Percentiles rank a stretch among this genome's conserved stretches.
Conservation (phyloP, 2,888 invertebrate genomes). For the Eristalis tenax region DNA sequence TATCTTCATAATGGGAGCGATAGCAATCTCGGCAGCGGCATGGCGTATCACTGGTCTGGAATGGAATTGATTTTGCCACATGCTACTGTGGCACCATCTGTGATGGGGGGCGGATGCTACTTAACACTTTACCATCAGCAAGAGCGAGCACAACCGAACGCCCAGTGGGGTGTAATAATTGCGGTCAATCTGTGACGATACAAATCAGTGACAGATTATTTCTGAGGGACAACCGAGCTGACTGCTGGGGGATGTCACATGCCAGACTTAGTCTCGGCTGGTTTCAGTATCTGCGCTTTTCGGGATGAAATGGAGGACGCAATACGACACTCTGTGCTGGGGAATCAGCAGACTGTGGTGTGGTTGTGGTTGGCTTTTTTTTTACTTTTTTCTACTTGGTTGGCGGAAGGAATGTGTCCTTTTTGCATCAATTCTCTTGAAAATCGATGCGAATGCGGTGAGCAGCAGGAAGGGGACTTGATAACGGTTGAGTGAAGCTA, state of each 20-base stretch:
- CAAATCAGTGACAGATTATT: constrained; percentile 66
- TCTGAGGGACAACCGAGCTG: not conserved
- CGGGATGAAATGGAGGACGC: constrained; percentile 6
- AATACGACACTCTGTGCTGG: constrained; percentile 9
- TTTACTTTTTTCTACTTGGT: not conserved
- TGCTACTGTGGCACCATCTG: not conserved
- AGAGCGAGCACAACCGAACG: constrained; percentile 4
- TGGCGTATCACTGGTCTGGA: constrained; percentile 12
- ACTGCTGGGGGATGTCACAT: not conserved
- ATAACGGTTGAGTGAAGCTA: constrained; percentile 11
- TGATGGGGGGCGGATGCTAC: constrained; percentile 14
- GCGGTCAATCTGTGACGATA: constrained; percentile 67
- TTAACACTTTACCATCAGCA: constrained; percentile 51
- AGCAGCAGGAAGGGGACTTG: not conserved
- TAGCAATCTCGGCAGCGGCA: constrained; percentile 51
- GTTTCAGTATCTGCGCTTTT: not conserved
- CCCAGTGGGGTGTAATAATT: constrained; percentile 55
- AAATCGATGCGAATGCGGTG: constrained; percentile 9
- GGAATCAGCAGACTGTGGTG: constrained; percentile 19
- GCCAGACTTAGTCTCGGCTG: constrained; percentile 1
- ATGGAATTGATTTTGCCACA: constrained; percentile 55
- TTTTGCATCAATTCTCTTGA: constrained; percentile 37
- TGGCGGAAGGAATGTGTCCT: not conserved
- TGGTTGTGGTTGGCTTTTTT: not conserved
- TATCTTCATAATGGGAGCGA: constrained; percentile 63